Percentiles rank a stretch among this genome's conserved stretches.
Evolutionary conservation across 2,113 vertebrate genomes (phyloP).

Genomic region (Leptocoma aspasia): DNA sequence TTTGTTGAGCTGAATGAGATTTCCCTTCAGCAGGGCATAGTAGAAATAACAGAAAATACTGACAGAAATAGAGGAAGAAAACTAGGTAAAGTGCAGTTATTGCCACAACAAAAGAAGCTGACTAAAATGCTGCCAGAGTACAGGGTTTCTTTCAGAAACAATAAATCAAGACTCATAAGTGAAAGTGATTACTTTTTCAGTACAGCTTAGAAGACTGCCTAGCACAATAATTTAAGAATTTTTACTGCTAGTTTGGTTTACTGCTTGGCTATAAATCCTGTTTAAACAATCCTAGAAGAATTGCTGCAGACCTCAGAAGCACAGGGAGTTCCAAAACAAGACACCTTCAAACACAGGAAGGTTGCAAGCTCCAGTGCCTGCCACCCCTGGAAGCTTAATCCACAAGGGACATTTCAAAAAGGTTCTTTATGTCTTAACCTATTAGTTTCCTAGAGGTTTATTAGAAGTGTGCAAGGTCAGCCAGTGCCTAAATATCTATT

Average conservation of each 20-base stretch:
- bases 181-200: conserved; percentile 23
- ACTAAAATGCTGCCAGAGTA: not conserved
- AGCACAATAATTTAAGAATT: not conserved
- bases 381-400: not conserved
- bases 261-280: conserved; percentile 37
- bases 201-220: not conserved
- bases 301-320: not conserved
- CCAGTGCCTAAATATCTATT: not conserved
- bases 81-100: not conserved
- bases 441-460: not conserved
- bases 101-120: not conserved
- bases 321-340: not conserved
- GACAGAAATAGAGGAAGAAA: not conserved
- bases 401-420: not conserved
- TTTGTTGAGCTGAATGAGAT: not conserved
- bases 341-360: not conserved
- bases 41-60: not conserved
- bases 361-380: not conserved
- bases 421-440: not conserved
- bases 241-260: conserved; percentile 53
- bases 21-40: too few species aligned
- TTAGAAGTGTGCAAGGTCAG: not conserved
- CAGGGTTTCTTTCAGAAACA: not conserved
- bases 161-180: conserved; percentile 57
- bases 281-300: not conserved